These are phyloP conservation scores for Melanophora roralis DNA, from an alignment of 2,888 invertebrate species.

Conservation along the genomic window DNA sequence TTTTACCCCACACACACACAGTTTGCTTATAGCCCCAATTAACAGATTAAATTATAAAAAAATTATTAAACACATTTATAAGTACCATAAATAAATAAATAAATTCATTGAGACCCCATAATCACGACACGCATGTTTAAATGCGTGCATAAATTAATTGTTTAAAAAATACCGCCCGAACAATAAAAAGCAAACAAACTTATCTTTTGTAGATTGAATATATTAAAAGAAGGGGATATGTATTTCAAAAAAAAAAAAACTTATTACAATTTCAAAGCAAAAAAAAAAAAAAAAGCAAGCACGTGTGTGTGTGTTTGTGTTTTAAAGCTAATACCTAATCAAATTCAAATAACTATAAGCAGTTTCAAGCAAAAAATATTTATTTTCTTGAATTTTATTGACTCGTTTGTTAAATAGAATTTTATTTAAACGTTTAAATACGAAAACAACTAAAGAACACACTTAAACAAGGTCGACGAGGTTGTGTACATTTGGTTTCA, in stretches of 20 bases:
- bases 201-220: no score
- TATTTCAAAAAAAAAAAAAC: not conserved
- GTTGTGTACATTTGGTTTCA: conserved; percentile 58
- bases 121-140: conserved; percentile 52
- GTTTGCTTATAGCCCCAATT: not conserved
- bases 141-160: conserved; percentile 48
- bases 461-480: conserved; percentile 60
- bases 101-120: not conserved
- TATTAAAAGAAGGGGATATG: not conserved
- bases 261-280: conserved; percentile 13
- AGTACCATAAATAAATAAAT: no score
- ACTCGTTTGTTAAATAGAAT: conserved; percentile 49
- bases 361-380: conserved; percentile 46
- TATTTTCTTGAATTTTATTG: conserved; percentile 47
- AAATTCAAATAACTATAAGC: conserved; percentile 45
- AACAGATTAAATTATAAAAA: not conserved
- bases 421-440: conserved; percentile 49
- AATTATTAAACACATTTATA: no score
- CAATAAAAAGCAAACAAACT: no score
- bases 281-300: no score
- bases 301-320: not conserved
- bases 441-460: conserved; percentile 13
- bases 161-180: conserved; percentile 43
- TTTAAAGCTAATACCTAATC: conserved; percentile 39
- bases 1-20: no score